Conservation (phyloP, 2,113 vertebrate species). For the Zeus faber region DNA sequence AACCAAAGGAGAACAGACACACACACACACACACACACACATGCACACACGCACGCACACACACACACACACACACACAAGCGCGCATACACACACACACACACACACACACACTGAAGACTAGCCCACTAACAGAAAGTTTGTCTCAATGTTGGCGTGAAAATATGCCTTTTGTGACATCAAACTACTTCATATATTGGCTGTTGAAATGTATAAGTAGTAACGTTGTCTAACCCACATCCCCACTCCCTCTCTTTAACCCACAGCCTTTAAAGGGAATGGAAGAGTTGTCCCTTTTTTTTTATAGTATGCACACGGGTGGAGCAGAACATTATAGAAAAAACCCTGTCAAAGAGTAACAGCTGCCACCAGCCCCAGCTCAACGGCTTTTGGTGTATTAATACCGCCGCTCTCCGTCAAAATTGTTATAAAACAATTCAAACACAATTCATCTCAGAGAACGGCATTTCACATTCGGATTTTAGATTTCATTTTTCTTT, state of each 20-base stretch:
- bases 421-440: no score
- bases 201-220: constrained; percentile 14
- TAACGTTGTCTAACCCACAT: constrained; percentile 22
- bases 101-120: not conserved
- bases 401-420: no score
- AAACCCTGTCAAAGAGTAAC: no score
- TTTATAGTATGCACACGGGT: constrained; percentile 42
- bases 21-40: constrained; percentile 4
- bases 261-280: constrained; percentile 10
- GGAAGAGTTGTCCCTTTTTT: constrained; percentile 5
- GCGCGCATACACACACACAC: not conserved
- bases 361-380: no score
- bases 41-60: constrained; percentile 7
- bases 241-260: constrained; percentile 19
- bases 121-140: no score
- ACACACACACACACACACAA: constrained; percentile 10
- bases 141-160: no score
- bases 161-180: not conserved
- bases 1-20: constrained; percentile 23
- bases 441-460: no score
- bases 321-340: no score
- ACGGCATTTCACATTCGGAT: no score
- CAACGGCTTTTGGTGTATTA: no score
- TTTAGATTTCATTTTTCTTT: no score
- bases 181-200: not conserved